Percentiles rank a stretch among this genome's conserved stretches.
Conservation (phyloP, 2,113 vertebrate genomes). For the Edolisoma coerulescens region DNA sequence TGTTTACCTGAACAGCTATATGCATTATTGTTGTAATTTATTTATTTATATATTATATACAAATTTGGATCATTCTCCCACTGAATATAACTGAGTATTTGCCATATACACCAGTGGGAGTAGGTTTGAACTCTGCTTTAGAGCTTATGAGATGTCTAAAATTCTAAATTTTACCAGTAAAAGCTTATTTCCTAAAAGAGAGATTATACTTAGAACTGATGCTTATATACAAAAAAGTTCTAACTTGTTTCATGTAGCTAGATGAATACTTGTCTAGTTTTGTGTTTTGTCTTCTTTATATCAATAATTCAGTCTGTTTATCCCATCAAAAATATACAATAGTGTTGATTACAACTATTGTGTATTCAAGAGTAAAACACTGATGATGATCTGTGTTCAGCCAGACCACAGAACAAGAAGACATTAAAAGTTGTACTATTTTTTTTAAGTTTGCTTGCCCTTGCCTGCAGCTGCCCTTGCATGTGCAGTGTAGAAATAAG, state of each 20-base stretch:
- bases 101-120: constrained; percentile 51
- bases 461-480: constrained; percentile 73
- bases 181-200: constrained; percentile 70
- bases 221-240: constrained; percentile 60
- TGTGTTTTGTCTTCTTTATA: constrained; percentile 71
- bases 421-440: constrained; percentile 50
- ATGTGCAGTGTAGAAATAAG: constrained; percentile 70
- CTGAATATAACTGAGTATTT: constrained; percentile 41
- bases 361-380: constrained; percentile 60
- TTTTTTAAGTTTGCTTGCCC: constrained; percentile 68
- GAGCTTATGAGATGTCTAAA: constrained; percentile 60
- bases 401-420: constrained; percentile 52
- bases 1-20: constrained; percentile 72
- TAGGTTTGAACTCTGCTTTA: constrained; percentile 19
- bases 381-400: constrained; percentile 50
- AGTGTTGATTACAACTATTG: constrained; percentile 65
- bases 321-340: constrained; percentile 67
- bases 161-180: constrained; percentile 71
- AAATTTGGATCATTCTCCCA: constrained; percentile 47
- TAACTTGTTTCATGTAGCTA: constrained; percentile 65
- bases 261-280: constrained; percentile 67
- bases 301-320: constrained; percentile 53
- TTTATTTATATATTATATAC: constrained; percentile 73
- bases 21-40: constrained; percentile 70
- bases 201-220: constrained; percentile 68